Evolutionary conservation across 2,888 invertebrate genomes (phyloP), one percentile per base, ranked within the genome.

Genomic region (Lasioglossum marginatum): DNA sequence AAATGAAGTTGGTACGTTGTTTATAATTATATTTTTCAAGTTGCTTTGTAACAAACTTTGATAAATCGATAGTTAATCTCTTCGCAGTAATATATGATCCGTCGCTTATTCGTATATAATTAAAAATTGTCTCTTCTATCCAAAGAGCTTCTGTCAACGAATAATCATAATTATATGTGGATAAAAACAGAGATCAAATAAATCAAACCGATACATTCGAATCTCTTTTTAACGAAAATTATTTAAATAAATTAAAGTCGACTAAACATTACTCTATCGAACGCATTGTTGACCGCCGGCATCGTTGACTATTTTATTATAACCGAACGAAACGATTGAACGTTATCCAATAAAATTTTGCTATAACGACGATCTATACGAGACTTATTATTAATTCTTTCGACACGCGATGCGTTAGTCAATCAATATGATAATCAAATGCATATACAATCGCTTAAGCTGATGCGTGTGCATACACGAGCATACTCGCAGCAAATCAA

Each of bases 181-280:
- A 34, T 66, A 45, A 66, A 45, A 19, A 77, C 37, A 37, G n/a
- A 48, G 23, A 66, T 37, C n/a, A 45, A 66, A n/a, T 31, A 4
- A 43, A 43, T 63, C 31, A 63, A 43, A 76, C 19, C 23, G n/a
- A 45, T 71, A 45, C n/a, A 77, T 77, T 19, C 34, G 14, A 23
- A 31, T 63, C 31, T 23, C 23, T 14, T 31, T 57, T 23, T 63
- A 5, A 40, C 19, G 57, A 31, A 78, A 76, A 4, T 57, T 19
- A 68, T 40, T 60, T 19, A 77, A 77, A 68, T 31, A 66, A 31
- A 68, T 68, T n/a, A 43, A 72, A 81, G 60, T 72, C 19, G 52
- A 66, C 34, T 71, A 14, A 75, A 60, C 27, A 52, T 12, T 34
- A 71, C 8, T 37, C 57, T 63, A 45, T 63, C 45, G 1, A 52